Evolutionary conservation across 2,888 invertebrate species (phyloP).

Genomic region (Cerastis rubricosa): DNA sequence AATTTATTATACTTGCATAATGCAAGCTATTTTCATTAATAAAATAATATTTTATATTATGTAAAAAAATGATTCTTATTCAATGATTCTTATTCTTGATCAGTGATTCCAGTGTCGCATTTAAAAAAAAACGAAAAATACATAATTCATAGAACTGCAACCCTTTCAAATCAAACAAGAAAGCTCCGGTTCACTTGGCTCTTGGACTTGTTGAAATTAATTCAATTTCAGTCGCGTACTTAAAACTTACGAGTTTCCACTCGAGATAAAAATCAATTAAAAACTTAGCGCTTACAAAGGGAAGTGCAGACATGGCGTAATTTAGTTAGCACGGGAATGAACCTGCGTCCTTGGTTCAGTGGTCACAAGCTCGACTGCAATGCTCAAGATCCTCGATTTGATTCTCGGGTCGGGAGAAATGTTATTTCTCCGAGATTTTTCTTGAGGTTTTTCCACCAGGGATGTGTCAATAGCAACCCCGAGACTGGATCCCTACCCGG

Average conservation of each 20-base stretch:
- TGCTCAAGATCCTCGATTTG: background rate
- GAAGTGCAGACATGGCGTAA: conserved; percentile 41
- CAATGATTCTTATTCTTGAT: too few species aligned
- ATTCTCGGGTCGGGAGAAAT: background rate
- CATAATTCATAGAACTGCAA: conserved; percentile 35
- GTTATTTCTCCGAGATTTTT: too few species aligned
- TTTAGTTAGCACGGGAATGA: conserved; percentile 37
- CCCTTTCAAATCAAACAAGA: conserved; percentile 36
- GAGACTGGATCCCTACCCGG: background rate
- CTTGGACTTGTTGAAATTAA: conserved; percentile 52
- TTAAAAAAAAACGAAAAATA: conserved; percentile 20
- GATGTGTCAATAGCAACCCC: background rate
- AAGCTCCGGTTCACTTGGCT: conserved; percentile 27
- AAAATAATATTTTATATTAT: too few species aligned
- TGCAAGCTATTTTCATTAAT: background rate
- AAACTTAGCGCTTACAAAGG: conserved; percentile 56
- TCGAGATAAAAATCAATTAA: conserved; percentile 64
- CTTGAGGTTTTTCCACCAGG: background rate
- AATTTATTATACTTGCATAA: too few species aligned
- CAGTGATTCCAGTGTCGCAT: background rate
- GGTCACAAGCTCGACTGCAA: background rate
- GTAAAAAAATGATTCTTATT: too few species aligned
- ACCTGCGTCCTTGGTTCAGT: conserved; percentile 62
- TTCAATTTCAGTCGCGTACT: conserved; percentile 55
- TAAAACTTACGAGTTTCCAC: conserved; percentile 50